A percentile compares a stretch with the other conserved stretches of the same genome.
phyloP scores from a whole-genome alignment of 2,113 vertebrate species.

The Paedocypris sp. region DNA sequence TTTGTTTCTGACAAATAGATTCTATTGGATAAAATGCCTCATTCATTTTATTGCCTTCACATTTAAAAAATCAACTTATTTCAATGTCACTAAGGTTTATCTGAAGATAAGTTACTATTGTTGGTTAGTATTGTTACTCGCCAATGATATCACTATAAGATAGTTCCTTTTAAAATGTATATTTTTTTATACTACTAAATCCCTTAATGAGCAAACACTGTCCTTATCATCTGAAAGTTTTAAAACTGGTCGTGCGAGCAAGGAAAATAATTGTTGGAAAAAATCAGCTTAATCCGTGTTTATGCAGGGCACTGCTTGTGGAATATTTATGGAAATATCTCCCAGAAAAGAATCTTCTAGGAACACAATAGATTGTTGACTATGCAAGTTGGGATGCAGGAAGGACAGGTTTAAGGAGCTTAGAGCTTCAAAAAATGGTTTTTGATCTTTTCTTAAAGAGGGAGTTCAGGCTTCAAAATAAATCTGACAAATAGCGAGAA shows the following conservation, averaged over 20 bases:
- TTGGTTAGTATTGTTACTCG: too few relatives aligned
- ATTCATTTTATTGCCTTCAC: too few relatives aligned
- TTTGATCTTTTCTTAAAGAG: slow-evolving; percentile 18
- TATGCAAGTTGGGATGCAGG: slow-evolving; percentile 19
- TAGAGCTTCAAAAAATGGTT: slow-evolving; percentile 18
- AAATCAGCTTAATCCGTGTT: not conserved
- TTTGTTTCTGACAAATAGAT: too few relatives aligned
- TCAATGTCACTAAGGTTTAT: too few relatives aligned
- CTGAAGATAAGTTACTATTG: too few relatives aligned
- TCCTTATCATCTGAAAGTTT: not conserved
- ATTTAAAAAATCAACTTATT: too few relatives aligned
- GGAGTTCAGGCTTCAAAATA: slow-evolving; percentile 6
- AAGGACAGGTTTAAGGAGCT: slow-evolving; percentile 34
- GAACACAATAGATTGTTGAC: slow-evolving; percentile 18
- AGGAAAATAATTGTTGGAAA: not conserved
- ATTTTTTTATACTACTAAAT: too few relatives aligned
- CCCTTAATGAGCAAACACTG: too few relatives aligned
- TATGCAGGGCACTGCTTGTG: not conserved
- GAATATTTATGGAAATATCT: not conserved
- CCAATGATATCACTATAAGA: too few relatives aligned
- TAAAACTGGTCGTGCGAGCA: not conserved
- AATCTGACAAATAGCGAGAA: slow-evolving; percentile 8
- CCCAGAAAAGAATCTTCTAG: not conserved
- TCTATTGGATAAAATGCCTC: too few relatives aligned
- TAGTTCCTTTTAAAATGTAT: too few relatives aligned